Conservation (phyloP, 1,140 invertebrate species). For the Ceratina calcarata region DNA sequence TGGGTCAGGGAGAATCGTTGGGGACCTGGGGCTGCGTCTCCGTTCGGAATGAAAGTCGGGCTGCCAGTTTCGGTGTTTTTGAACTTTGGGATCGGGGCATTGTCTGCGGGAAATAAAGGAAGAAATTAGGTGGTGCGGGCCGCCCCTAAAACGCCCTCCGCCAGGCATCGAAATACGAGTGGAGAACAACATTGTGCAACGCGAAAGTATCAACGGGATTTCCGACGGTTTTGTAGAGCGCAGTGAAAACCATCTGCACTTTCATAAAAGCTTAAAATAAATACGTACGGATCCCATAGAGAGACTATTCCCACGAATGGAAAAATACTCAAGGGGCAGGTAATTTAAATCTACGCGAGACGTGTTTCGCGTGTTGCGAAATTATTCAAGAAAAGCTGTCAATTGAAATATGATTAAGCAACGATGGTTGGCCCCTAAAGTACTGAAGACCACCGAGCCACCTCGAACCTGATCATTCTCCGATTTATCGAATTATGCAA, state of each 20-base stretch:
- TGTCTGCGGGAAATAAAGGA: constrained; percentile 69
- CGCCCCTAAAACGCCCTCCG: not conserved
- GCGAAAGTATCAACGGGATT: not conserved
- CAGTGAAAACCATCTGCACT: no score
- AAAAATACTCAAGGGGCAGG: constrained; percentile 8
- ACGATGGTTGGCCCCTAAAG: constrained; percentile 2
- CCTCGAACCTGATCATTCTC: constrained; percentile 47
- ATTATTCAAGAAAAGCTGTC: not conserved
- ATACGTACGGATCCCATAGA: no score
- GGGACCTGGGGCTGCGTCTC: constrained; percentile 76
- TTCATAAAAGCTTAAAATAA: not conserved
- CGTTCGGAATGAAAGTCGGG: constrained; percentile 71
- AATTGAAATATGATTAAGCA: not conserved
- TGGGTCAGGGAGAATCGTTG: constrained; percentile 76
- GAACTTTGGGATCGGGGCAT: constrained; percentile 71
- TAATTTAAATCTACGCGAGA: not conserved
- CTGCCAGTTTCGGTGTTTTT: constrained; percentile 72
- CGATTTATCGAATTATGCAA: not conserved
- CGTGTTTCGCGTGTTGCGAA: no score
- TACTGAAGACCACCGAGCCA: constrained; percentile 20
- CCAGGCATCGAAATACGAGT: not conserved
- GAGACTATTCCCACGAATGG: not conserved
- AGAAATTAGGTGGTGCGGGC: constrained; percentile 37
- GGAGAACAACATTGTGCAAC: not conserved
- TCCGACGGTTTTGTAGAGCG: not conserved